These are phyloP conservation scores for Chrysolina oricalcia DNA, from an alignment of 2,888 invertebrate species.

Conservation along the genomic window DNA sequence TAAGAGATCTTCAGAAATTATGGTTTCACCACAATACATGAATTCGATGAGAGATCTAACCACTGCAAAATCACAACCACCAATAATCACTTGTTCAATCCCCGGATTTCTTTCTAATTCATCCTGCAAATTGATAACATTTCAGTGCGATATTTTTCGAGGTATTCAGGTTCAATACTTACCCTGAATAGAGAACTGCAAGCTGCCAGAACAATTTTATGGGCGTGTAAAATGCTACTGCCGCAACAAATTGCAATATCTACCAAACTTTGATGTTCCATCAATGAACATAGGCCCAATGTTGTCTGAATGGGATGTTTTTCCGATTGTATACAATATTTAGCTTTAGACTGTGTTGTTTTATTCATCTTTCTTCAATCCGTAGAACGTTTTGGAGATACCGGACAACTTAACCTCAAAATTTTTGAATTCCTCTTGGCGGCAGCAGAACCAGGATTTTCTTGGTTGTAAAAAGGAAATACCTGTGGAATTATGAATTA, in stretches of 20 bases:
- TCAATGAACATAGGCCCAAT: slow-evolving; percentile 80
- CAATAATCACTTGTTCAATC: slow-evolving; percentile 77
- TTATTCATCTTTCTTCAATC: slow-evolving; percentile 44
- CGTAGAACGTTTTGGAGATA: not conserved
- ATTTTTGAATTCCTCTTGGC: slow-evolving; percentile 13
- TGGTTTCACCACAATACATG: slow-evolving; percentile 85
- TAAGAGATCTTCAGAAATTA: slow-evolving; percentile 79
- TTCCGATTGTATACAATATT: slow-evolving; percentile 58
- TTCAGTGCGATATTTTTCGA: not conserved
- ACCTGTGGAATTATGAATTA: not conserved
- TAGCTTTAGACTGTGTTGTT: slow-evolving; percentile 39
- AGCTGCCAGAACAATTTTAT: slow-evolving; percentile 83
- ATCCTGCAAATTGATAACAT: slow-evolving; percentile 69
- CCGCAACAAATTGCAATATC: slow-evolving; percentile 85
- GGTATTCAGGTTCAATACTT: slow-evolving; percentile 57
- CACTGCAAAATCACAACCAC: slow-evolving; percentile 82
- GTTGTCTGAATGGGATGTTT: slow-evolving; percentile 78
- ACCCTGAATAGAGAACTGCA: slow-evolving; percentile 84
- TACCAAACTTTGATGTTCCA: slow-evolving; percentile 83
- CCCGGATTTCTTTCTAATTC: slow-evolving; percentile 75
- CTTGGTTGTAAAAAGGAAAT: not conserved
- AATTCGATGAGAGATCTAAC: slow-evolving; percentile 83
- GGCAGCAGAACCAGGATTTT: not conserved
- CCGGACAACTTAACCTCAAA: not conserved
- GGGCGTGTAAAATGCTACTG: slow-evolving; percentile 82